These are phyloP conservation scores for Bufo gargarizans DNA, from an alignment of 2,113 vertebrate genomes.

Conservation along the genomic window DNA sequence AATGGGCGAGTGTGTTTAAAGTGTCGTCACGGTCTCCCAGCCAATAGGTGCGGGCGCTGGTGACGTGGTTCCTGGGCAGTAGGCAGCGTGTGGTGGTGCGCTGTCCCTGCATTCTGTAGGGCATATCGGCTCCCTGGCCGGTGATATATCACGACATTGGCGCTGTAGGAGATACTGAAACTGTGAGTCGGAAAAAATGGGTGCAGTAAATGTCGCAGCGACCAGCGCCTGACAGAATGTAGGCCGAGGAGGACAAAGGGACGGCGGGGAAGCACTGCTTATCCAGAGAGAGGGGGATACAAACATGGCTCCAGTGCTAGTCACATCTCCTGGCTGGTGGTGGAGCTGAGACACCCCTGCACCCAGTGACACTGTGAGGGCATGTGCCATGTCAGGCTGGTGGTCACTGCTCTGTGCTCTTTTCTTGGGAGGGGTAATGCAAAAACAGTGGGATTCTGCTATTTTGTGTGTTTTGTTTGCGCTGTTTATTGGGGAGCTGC, in stretches of 20 bases:
- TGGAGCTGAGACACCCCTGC: too few relatives aligned
- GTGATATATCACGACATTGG: background rate
- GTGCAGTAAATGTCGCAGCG: background rate
- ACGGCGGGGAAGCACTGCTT: background rate
- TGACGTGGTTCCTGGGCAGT: conserved; percentile 47
- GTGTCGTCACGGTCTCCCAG: background rate
- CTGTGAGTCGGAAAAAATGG: conserved; percentile 11
- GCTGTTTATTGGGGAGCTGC: too few relatives aligned
- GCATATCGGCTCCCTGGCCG: background rate
- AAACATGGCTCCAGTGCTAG: background rate
- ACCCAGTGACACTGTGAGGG: too few relatives aligned
- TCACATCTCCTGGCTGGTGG: too few relatives aligned
- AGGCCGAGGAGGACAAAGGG: conserved; percentile 5
- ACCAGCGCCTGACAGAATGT: background rate
- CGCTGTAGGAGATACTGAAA: background rate
- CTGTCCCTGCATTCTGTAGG: background rate
- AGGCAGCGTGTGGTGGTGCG: conserved; percentile 23
- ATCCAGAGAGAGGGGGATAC: background rate
- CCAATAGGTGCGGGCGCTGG: conserved; percentile 1
- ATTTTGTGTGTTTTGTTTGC: too few relatives aligned
- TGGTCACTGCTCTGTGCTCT: too few relatives aligned
- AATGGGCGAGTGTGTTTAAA: background rate
- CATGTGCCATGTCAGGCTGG: too few relatives aligned
- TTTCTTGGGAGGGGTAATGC: too few relatives aligned
- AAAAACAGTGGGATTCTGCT: too few relatives aligned